Evolutionary conservation across 2,113 vertebrate species (phyloP).

Genomic region (Sialia sialis): DNA sequence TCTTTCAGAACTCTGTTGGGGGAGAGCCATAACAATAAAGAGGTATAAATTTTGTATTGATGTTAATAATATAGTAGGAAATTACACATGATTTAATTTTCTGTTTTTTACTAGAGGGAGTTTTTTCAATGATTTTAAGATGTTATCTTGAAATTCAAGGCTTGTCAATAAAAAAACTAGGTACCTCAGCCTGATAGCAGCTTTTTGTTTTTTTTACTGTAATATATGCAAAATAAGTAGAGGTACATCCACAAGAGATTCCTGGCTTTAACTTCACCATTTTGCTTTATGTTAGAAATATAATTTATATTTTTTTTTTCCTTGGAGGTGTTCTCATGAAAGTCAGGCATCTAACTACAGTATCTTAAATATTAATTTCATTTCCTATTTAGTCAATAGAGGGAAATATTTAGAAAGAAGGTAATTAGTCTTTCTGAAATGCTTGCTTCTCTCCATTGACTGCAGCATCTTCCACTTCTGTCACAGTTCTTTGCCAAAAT

Average conservation of each 20-base stretch:
- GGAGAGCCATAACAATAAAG: not conserved
- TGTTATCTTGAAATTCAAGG: not conserved
- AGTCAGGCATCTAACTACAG: not conserved
- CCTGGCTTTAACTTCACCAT: not conserved
- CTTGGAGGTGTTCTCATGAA: not conserved
- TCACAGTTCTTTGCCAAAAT: not conserved
- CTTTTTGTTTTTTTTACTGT: not conserved
- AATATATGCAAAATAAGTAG: not conserved
- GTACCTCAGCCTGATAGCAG: not conserved
- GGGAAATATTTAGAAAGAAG: not conserved
- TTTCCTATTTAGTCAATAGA: not conserved
- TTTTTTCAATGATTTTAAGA: not conserved
- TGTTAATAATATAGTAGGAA: not conserved
- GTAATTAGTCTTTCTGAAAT: not conserved
- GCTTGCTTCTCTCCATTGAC: not conserved
- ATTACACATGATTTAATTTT: not conserved
- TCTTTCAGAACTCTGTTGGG: not conserved
- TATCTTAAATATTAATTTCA: not conserved
- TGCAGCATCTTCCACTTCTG: not conserved
- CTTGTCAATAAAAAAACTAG: not conserved
- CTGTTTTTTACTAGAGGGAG: fast-evolving
- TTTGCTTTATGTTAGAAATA: not conserved
- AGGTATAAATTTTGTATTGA: not conserved
- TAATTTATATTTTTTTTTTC: not conserved
- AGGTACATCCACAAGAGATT: not conserved